Percentiles rank a stretch among this genome's conserved stretches.
These are phyloP conservation scores for Montipora cactus DNA, from an alignment of 64 coral and sea anemone species.

Conservation along the genomic window DNA sequence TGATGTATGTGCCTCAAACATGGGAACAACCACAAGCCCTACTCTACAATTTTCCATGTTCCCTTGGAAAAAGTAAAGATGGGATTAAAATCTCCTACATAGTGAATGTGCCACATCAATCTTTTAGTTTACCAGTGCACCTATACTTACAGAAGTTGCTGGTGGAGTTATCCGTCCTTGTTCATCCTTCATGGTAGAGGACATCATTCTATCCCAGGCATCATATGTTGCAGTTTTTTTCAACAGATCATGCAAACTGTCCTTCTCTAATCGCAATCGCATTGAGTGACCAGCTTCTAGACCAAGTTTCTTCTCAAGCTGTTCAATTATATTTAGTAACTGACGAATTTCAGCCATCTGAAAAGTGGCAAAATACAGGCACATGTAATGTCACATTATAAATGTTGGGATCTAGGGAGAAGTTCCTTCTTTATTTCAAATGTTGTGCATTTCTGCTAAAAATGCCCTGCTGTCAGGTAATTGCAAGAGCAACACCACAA, in stretches of 20 bases:
- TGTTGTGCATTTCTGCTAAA: too few relatives aligned
- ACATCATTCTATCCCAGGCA: conserved; percentile 80
- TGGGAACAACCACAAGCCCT: too few relatives aligned
- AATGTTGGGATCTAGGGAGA: too few relatives aligned
- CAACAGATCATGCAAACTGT: conserved; percentile 82
- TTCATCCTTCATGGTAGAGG: conserved; percentile 16
- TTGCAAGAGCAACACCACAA: too few relatives aligned
- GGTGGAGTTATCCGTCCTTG: not conserved
- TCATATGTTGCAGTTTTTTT: conserved; percentile 66
- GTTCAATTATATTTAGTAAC: conserved; percentile 94
- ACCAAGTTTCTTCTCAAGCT: conserved; percentile 96
- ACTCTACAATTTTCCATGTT: too few relatives aligned
- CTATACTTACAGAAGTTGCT: not conserved
- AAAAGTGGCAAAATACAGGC: not conserved
- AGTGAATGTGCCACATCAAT: too few relatives aligned
- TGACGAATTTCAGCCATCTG: conserved; percentile 99
- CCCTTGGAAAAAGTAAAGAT: too few relatives aligned
- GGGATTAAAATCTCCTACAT: too few relatives aligned
- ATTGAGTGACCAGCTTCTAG: conserved; percentile 88
- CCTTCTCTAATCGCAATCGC: conserved; percentile 84
- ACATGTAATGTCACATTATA: not conserved
- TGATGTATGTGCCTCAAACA: too few relatives aligned
- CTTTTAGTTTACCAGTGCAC: too few relatives aligned
- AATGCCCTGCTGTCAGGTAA: too few relatives aligned
- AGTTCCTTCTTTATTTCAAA: too few relatives aligned